Base-by-base conservation (phyloP, 64 coral and sea anemone species). In the Pachyseris speciosa region DNA sequence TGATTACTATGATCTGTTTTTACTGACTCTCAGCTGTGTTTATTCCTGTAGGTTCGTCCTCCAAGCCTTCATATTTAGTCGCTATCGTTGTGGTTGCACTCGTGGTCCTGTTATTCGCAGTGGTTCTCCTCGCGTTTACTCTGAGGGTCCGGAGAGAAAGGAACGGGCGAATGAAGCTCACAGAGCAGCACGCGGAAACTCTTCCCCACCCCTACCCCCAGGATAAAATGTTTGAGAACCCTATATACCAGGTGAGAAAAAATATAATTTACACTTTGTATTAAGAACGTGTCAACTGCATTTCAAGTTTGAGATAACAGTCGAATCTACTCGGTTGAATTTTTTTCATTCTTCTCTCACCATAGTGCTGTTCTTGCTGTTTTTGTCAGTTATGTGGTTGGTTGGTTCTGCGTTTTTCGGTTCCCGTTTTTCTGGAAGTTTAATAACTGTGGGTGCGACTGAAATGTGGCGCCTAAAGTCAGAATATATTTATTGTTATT, bases 191-290 rank as follows among this genome's bases (percentile, higher is more conserved):
- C 52, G 84, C 84, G 20, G 90, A 96, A 15, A 96, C 22, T 26
- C 70, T 96, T 7, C 77, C 94, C 6, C 64, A 66, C 6, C 85
- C 94, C 29, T 96, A 85, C 52, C 85, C 59, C n/a, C 76, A 93
- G 20, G 85, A 89, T 20, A 84, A 76, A 55, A 96, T 90, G 2
- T 96, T 96, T 84, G 94, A 93, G 45, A 96, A 96, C 69, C 94
- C 94, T 37, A 96, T 93, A 25, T 96, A 93, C 75, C 94, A 96
- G 85, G 94, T 96, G 64, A 24, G 25, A 8, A 8, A 49, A 1
- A 26, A 22, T 0, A 37, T 8, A 19, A 80, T 25, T 25, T 5
- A 16, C 11, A 55, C n/a, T n/a, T n/a, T n/a, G n/a, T n/a, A n/a
- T n/a, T n/a, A 17, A 7, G 27, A 15, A 32, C 28, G 26, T 1